Evolutionary conservation across 2,113 vertebrate species (phyloP).

Genomic region (Arenaria interpres): DNA sequence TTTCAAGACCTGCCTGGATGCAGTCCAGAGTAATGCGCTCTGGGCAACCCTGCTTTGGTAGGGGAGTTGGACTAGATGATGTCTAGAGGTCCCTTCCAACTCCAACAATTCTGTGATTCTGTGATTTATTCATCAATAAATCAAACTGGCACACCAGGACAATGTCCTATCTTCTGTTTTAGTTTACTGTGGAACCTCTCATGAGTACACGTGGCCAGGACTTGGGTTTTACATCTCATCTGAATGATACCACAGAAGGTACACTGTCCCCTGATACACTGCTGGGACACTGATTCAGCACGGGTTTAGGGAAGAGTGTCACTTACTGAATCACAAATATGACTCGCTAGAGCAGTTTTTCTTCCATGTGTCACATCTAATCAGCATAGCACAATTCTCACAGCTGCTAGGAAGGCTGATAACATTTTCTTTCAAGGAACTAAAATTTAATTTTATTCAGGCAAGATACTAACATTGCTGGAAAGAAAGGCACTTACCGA

Average conservation of each 20-base stretch:
- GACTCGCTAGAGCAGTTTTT: constrained; percentile 46
- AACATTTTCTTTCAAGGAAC: constrained; percentile 67
- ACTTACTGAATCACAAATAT: constrained; percentile 48
- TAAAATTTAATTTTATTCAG: constrained; percentile 62
- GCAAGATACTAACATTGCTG: constrained; percentile 33
- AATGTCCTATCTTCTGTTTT: not conserved
- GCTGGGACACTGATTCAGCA: not conserved
- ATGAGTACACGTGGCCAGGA: not conserved
- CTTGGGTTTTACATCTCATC: not conserved
- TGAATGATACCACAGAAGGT: not conserved
- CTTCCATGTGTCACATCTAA: constrained; percentile 56
- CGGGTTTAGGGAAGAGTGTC: not conserved
- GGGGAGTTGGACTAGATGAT: too few species aligned
- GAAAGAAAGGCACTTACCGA: constrained; percentile 37
- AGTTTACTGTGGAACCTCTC: not conserved
- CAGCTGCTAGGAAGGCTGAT: constrained; percentile 54
- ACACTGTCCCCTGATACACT: not conserved
- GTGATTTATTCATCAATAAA: not conserved
- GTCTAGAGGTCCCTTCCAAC: too few species aligned
- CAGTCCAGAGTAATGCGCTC: too few species aligned
- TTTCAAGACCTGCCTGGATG: too few species aligned
- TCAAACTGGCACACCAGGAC: not conserved
- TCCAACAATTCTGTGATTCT: too few species aligned
- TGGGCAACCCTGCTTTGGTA: too few species aligned
- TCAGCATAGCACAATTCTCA: constrained; percentile 52